A percentile compares a stretch with the other conserved stretches of the same genome.
Evolutionary conservation across 2,888 invertebrate genomes (phyloP).

Genomic region (Ophion slaviceki): DNA sequence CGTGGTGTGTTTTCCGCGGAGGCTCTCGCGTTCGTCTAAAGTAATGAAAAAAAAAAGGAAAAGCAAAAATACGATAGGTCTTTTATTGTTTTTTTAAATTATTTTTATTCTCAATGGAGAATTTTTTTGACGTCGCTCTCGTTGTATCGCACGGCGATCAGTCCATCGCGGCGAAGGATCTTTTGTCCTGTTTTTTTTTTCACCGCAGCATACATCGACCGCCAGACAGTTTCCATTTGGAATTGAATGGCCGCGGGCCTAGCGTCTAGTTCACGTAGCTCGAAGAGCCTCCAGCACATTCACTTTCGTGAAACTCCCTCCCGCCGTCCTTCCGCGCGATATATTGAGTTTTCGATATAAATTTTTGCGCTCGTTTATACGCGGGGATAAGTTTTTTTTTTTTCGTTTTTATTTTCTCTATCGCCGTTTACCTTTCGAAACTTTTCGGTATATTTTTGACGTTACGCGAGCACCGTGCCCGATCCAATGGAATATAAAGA

Average conservation of each 20-base stretch:
- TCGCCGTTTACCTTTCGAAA: background rate
- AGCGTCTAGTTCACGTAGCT: background rate
- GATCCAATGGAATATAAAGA: background rate
- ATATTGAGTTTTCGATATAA: constrained; percentile 1
- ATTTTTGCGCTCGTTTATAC: background rate
- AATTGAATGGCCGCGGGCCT: constrained; percentile 9
- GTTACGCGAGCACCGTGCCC: background rate
- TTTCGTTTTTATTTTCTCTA: background rate
- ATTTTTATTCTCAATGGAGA: background rate
- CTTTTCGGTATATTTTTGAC: background rate
- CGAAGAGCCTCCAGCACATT: background rate
- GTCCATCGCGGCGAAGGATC: background rate
- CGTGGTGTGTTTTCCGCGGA: background rate
- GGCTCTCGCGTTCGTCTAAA: constrained; percentile 1
- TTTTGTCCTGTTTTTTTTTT: background rate
- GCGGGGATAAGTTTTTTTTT: background rate
- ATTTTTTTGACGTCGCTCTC: constrained; percentile 25
- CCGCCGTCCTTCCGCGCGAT: background rate
- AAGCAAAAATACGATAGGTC: background rate
- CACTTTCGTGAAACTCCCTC: background rate
- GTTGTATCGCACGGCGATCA: background rate
- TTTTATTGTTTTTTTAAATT: background rate
- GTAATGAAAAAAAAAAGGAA: constrained; percentile 3
- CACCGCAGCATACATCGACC: background rate
- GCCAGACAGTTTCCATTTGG: background rate